Conservation (phyloP, 2,797 vertebrate species). For the Arrhamphus sclerolepis region DNA sequence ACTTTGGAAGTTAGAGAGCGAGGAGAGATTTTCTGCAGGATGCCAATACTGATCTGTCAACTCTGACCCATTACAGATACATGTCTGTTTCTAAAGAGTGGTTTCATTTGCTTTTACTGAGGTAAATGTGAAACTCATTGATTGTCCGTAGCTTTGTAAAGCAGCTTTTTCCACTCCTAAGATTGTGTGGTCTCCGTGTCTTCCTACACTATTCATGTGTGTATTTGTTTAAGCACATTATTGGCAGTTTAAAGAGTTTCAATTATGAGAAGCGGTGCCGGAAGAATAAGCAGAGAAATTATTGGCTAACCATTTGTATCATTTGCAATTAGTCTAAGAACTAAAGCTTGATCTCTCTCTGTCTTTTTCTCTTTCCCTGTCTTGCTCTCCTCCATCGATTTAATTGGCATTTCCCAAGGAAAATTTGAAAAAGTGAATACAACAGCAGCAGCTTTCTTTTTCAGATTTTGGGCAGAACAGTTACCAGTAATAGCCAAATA, state of each 20-base stretch:
- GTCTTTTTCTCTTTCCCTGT: neutral
- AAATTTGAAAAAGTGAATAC: conserved; percentile 70
- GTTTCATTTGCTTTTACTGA: too few species aligned
- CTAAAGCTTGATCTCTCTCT: conserved; percentile 44
- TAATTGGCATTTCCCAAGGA: conserved; percentile 74
- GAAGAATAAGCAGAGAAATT: conserved; percentile 53
- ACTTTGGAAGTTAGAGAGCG: too few species aligned
- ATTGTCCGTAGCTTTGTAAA: neutral
- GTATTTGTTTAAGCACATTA: conserved; percentile 33
- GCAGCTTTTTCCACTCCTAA: conserved; percentile 5
- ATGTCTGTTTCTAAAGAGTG: too few species aligned
- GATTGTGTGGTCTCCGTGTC: conserved; percentile 1
- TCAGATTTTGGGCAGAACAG: conserved; percentile 76
- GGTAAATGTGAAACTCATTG: too few species aligned
- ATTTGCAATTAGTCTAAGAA: conserved; percentile 73
- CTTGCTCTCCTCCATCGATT: conserved; percentile 43
- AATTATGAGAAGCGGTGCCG: conserved; percentile 57
- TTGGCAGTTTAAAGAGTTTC: conserved; percentile 53
- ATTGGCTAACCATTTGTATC: conserved; percentile 70
- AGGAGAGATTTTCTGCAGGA: too few species aligned
- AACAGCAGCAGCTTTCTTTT: conserved; percentile 57
- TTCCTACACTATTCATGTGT: conserved; percentile 7
- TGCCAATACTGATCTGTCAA: too few species aligned
- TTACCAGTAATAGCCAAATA: conserved; percentile 72
- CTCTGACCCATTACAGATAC: too few species aligned